Percentiles rank a stretch among this genome's conserved stretches.
phyloP scores from a whole-genome alignment of 2,888 invertebrate species.

The Tetrapedia diversipes region DNA sequence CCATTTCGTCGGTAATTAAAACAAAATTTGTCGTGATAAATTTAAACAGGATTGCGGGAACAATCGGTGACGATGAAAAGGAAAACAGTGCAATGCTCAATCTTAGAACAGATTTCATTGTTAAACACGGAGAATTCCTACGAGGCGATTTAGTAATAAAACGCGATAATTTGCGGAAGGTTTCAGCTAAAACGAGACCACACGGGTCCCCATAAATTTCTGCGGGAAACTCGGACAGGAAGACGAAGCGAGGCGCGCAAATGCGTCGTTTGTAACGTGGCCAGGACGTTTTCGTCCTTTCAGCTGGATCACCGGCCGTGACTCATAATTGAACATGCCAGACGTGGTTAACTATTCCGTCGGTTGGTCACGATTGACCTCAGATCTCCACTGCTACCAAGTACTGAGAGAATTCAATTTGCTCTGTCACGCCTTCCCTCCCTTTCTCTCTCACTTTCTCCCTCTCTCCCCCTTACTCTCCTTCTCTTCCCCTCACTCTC shows the following conservation, averaged over 20 bases:
- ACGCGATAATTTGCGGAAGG: neutral
- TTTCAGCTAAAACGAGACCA: neutral
- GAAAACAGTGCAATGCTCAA: too few species aligned
- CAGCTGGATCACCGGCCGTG: constrained; percentile 24
- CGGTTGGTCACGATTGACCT: constrained; percentile 35
- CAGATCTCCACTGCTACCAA: constrained; percentile 29
- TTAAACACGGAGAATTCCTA: too few species aligned
- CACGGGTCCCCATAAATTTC: neutral
- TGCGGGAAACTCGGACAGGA: neutral
- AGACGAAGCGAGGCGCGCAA: neutral
- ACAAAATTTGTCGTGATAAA: too few species aligned
- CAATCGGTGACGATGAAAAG: too few species aligned
- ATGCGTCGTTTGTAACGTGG: neutral
- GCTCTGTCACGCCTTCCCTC: constrained; percentile 16
- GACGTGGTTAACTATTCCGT: constrained; percentile 26
- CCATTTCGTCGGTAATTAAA: too few species aligned
- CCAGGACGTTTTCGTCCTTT: constrained; percentile 8
- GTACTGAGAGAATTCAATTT: constrained; percentile 41
- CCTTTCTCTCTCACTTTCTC: too few species aligned
- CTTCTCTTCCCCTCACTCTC: too few species aligned
- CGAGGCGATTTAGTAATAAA: neutral
- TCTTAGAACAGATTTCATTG: too few species aligned
- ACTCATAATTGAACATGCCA: constrained; percentile 59
- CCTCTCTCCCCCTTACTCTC: too few species aligned
- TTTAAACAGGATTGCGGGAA: too few species aligned